Conservation (phyloP, 2,797 vertebrate species). For the Pyrocephalus nanus region DNA sequence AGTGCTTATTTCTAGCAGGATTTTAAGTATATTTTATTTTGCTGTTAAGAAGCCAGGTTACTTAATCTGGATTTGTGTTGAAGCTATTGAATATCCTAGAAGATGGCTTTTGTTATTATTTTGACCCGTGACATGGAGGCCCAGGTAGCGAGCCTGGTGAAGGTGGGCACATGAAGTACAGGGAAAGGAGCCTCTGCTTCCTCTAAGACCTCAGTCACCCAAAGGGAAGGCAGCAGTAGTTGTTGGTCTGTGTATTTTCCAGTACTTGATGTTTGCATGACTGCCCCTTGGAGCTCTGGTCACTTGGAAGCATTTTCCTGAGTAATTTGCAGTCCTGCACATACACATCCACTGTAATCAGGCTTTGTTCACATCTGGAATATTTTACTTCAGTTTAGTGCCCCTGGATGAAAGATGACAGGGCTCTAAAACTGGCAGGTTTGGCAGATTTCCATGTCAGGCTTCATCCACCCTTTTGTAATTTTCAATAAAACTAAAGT, state of each 20-base stretch:
- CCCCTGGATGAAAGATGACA: background rate
- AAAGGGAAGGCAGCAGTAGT: background rate
- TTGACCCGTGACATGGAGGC: background rate
- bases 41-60: background rate
- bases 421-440: background rate
- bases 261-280: accelerated
- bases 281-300: background rate
- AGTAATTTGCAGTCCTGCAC: background rate
- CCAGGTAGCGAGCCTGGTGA: background rate
- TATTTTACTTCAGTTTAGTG: background rate
- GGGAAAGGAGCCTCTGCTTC: background rate
- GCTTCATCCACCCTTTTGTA: background rate
- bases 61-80: background rate
- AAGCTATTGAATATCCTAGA: background rate
- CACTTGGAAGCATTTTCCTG: background rate
- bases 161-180: background rate
- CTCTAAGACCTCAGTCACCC: accelerated
- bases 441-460: background rate
- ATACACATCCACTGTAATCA: background rate
- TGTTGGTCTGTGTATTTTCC: background rate
- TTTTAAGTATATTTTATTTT: background rate
- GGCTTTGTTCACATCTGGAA: background rate
- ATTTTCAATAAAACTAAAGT: background rate
- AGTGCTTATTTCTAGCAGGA: background rate
- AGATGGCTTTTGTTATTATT: background rate